phyloP scores from a whole-genome alignment of 2,888 invertebrate genomes.

The Xylota sylvarum region DNA sequence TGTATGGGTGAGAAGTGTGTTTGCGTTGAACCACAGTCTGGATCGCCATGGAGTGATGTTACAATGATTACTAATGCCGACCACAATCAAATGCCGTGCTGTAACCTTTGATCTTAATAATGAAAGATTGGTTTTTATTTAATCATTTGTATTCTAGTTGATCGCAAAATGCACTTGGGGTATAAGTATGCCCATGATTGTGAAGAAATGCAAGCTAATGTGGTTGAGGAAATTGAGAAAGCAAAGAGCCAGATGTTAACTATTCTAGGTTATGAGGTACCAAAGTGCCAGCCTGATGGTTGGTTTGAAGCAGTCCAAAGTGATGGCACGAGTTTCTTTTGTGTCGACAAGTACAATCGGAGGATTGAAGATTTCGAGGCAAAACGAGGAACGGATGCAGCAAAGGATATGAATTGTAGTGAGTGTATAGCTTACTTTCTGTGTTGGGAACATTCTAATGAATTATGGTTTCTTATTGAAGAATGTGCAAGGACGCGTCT shows the following conservation, averaged over 20 bases:
- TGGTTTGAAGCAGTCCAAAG: slow-evolving; percentile 82
- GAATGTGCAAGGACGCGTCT: slow-evolving; percentile 88
- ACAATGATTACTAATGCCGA: slow-evolving; percentile 82
- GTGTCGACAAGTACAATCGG: slow-evolving; percentile 86
- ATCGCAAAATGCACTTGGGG: slow-evolving; percentile 82
- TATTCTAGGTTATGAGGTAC: slow-evolving; percentile 82
- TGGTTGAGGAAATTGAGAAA: slow-evolving; percentile 81
- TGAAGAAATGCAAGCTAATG: slow-evolving; percentile 82
- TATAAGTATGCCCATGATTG: slow-evolving; percentile 84
- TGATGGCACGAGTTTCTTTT: slow-evolving; percentile 86
- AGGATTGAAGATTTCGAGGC: slow-evolving; percentile 86
- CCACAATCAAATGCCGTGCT: slow-evolving; percentile 85
- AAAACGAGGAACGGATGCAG: slow-evolving; percentile 83
- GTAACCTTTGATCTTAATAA: slow-evolving; percentile 81
- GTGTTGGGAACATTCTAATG: not conserved
- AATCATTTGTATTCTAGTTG: slow-evolving; percentile 80
- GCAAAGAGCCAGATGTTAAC: slow-evolving; percentile 81
- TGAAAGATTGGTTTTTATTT: not conserved
- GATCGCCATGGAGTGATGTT: slow-evolving; percentile 83
- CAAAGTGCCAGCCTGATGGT: slow-evolving; percentile 86
- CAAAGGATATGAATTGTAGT: slow-evolving; percentile 87
- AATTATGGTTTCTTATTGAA: slow-evolving; percentile 81
- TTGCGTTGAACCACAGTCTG: slow-evolving; percentile 87
- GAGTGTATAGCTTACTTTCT: slow-evolving; percentile 82
- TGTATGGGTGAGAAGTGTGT: slow-evolving; percentile 87